Evolutionary conservation across 2,888 invertebrate genomes (phyloP).

Genomic region (Lochmaea capreae): DNA sequence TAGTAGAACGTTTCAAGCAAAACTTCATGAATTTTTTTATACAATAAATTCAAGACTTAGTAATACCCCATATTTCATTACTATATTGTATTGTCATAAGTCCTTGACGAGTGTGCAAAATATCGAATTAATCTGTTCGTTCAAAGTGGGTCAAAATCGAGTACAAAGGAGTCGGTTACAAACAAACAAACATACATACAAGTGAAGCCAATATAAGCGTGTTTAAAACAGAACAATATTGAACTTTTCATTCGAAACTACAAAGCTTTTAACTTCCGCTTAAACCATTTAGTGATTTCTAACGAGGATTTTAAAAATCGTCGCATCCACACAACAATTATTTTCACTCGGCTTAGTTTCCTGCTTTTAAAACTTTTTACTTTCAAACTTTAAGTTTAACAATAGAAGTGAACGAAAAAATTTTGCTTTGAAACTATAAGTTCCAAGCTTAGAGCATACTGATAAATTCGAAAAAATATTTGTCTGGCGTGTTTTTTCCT

Average conservation of each 20-base stretch:
- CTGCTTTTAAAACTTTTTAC: neutral
- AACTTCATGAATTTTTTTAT: no score
- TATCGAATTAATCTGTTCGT: no score
- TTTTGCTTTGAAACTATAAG: neutral
- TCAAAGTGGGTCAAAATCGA: no score
- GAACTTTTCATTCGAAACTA: neutral
- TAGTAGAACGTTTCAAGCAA: no score
- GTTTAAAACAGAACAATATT: neutral
- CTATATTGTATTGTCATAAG: no score
- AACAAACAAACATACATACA: no score
- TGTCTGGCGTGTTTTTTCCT: neutral
- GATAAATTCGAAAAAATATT: neutral
- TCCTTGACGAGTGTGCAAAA: no score
- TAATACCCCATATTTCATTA: no score
- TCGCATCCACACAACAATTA: neutral
- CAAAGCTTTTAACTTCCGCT: neutral
- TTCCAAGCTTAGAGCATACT: neutral
- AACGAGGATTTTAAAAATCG: conserved; percentile 8
- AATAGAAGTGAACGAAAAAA: neutral
- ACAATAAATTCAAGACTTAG: no score
- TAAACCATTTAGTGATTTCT: neutral
- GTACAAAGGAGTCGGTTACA: no score
- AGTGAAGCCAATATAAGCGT: no score
- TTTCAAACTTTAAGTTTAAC: neutral
- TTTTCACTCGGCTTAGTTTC: neutral